These are phyloP conservation scores for Cairina moschata DNA, from an alignment of 2,113 vertebrate species.

Conservation along the genomic window DNA sequence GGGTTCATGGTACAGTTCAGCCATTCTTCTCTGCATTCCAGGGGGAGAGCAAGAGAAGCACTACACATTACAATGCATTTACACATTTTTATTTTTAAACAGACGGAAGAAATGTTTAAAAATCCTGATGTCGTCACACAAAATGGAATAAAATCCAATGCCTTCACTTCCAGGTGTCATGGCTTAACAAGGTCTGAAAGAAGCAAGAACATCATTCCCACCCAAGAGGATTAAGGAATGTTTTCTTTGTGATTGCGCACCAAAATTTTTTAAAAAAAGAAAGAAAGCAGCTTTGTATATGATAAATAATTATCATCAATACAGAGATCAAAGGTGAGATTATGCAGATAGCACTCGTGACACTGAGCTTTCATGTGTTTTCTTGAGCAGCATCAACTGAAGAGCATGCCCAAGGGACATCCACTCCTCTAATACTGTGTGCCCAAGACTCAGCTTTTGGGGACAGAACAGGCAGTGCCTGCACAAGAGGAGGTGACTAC, in stretches of 20 bases:
- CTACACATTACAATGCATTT: not conserved
- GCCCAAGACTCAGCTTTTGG: not conserved
- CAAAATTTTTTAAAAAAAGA: not conserved
- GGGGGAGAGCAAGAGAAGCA: not conserved
- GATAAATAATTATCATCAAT: not conserved
- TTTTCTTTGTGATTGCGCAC: not conserved
- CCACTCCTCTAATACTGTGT: accelerated
- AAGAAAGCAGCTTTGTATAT: not conserved
- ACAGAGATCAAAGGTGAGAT: not conserved
- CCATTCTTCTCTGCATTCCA: not conserved
- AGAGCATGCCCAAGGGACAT: accelerated
- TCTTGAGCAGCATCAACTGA: not conserved
- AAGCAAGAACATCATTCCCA: not conserved
- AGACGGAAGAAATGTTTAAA: not conserved
- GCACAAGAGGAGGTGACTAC: not conserved
- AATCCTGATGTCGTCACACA: not conserved
- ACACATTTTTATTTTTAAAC: not conserved
- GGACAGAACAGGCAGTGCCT: not conserved
- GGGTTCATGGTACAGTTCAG: not conserved
- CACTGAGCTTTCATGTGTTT: not conserved
- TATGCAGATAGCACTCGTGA: not conserved
- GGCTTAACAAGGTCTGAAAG: not conserved
- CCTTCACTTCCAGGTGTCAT: not conserved
- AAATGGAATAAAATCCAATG: not conserved
- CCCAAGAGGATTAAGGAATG: not conserved